phyloP scores from a whole-genome alignment of 2,888 invertebrate genomes.

The Margaritifera margaritifera region DNA sequence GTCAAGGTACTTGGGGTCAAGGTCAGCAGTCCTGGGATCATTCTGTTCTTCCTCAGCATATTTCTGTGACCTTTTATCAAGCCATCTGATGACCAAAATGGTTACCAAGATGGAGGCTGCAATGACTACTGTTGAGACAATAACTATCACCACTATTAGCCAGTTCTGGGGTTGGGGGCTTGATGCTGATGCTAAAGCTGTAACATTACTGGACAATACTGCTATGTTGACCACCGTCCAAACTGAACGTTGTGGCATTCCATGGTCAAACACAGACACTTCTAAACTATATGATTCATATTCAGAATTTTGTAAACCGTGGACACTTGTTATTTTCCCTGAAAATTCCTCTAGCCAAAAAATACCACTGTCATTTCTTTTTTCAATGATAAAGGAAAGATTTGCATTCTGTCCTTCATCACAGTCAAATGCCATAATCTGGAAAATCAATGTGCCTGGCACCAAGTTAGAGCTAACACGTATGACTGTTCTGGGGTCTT shows the following conservation, averaged over 20 bases:
- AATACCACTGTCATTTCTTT: slow-evolving; percentile 45
- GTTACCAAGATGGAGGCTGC: slow-evolving; percentile 55
- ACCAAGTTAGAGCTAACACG: slow-evolving; percentile 50
- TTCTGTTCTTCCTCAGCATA: slow-evolving; percentile 24
- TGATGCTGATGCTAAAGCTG: slow-evolving; percentile 17
- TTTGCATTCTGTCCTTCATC: slow-evolving; percentile 56
- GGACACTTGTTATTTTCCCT: slow-evolving; percentile 38
- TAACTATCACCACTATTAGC: slow-evolving; percentile 56
- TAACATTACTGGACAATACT: slow-evolving; percentile 43
- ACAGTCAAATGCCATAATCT: slow-evolving; percentile 47
- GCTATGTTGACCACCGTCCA: slow-evolving; percentile 37
- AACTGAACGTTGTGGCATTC: slow-evolving; percentile 35
- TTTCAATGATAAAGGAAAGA: slow-evolving; percentile 47
- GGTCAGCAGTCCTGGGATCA: slow-evolving; percentile 14
- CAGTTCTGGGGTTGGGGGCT: slow-evolving; percentile 42
- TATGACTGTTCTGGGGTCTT: slow-evolving; percentile 47
- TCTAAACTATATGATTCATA: slow-evolving; percentile 42
- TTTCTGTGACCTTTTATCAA: slow-evolving; percentile 46
- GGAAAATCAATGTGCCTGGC: slow-evolving; percentile 48
- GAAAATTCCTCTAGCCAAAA: slow-evolving; percentile 43
- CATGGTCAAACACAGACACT: slow-evolving; percentile 53
- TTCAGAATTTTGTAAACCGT: slow-evolving; percentile 34
- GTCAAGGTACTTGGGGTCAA: slow-evolving; percentile 2
- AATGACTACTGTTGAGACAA: slow-evolving; percentile 54
- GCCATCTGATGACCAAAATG: slow-evolving; percentile 51